These are phyloP conservation scores for Pygoscelis antarcticus DNA, from an alignment of 2,113 vertebrate genomes.

Conservation along the genomic window DNA sequence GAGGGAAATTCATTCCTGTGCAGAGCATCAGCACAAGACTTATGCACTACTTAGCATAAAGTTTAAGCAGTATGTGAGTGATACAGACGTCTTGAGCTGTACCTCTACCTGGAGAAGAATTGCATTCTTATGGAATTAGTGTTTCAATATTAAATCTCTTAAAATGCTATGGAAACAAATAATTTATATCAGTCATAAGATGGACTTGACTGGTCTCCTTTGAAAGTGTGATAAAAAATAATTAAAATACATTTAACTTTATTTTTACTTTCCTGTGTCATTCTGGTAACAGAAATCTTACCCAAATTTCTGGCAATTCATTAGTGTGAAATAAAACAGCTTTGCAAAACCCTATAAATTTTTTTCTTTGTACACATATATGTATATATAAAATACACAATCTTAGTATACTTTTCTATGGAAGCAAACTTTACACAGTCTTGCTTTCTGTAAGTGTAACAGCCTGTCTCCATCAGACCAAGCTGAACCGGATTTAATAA, in stretches of 20 bases:
- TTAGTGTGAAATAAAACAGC: background rate
- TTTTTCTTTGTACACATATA: background rate
- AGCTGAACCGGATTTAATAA: background rate
- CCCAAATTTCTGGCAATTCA: background rate
- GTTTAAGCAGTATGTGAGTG: background rate
- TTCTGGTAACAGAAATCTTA: background rate
- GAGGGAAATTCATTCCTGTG: background rate
- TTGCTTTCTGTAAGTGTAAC: background rate
- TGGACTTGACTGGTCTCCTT: background rate
- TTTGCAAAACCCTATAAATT: background rate
- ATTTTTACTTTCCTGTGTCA: background rate
- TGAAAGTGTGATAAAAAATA: background rate
- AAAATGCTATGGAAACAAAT: background rate
- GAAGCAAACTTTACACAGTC: background rate
- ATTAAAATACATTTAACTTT: background rate
- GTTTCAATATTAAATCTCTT: background rate
- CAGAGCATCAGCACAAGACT: background rate
- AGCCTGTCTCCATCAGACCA: background rate
- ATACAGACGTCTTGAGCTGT: background rate
- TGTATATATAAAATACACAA: background rate
- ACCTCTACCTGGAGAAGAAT: background rate
- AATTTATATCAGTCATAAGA: background rate
- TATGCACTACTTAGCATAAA: background rate
- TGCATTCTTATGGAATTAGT: background rate
- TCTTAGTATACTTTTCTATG: background rate